Base-by-base conservation (phyloP, 1,140 invertebrate genomes). In the Oryzaephilus surinamensis region DNA sequence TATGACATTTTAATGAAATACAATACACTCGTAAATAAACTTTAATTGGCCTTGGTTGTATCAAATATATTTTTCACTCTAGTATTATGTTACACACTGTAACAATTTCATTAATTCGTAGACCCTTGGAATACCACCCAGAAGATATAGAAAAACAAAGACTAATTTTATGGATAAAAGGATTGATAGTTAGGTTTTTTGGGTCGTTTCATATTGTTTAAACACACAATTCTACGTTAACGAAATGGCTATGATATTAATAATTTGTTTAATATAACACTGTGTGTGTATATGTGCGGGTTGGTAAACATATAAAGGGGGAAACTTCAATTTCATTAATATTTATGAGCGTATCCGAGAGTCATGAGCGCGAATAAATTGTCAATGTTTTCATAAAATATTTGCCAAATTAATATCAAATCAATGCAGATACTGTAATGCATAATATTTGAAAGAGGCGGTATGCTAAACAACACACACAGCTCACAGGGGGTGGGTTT, bases 371-470 rank as follows among this genome's bases (percentile, higher is more conserved):
- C 48, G 52, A 55, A 55, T 55, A 55, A 52, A 55, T 55, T 55
- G 50, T 55, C 50, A 50, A 50, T 55, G 52, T 52, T 55, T 55
- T 55, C 52, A 52, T 52, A 55, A 55, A 55, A 55, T 55, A 55
- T 55, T 55, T 55, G 52, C 52, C 47, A 55, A 55, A 55, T 55
- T 55, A 55, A 55, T 55, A 55, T 48, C 50, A 40, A 52, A 55
- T 55, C 52, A 55, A 46, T 52, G 50, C 45, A 48, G 47, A 48
- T 46, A 43, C 37, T 45, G 45, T 43, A 50, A 50, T 53, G 51
- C 48, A 53, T 53, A 53, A 53, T 51, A 50, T 53, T 53, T n/a
- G n/a, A n/a, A n/a, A n/a, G n/a, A n/a, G n/a, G n/a, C n/a, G n/a
- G n/a, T n/a, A n/a, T n/a, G n/a, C n/a, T n/a, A n/a, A n/a, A n/a